Conservation (phyloP, 2,113 vertebrate genomes). For the Clarias gariepinus region DNA sequence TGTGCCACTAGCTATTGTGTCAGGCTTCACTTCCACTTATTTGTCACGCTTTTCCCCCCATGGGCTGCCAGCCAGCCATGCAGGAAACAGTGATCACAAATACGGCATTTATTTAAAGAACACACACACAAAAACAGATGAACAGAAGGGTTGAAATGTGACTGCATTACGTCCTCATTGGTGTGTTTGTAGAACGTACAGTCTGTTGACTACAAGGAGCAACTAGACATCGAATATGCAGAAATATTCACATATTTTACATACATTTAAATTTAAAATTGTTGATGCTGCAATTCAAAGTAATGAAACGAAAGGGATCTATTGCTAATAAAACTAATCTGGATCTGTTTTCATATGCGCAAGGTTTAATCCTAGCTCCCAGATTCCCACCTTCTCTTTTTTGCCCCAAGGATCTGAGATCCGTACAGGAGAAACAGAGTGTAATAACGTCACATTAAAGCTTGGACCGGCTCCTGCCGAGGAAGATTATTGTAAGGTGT, state of each 20-base stretch:
- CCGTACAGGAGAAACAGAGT: constrained; percentile 9
- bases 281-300: neutral
- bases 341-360: neutral
- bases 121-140: neutral
- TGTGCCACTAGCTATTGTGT: constrained; percentile 60
- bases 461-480: constrained; percentile 32
- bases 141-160: constrained; percentile 4
- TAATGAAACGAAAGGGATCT: neutral
- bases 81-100: constrained; percentile 64
- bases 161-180: neutral
- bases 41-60: constrained; percentile 61
- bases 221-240: neutral
- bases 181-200: neutral
- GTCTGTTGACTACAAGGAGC: neutral
- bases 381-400: neutral
- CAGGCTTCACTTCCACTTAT: constrained; percentile 65
- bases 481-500: constrained; percentile 56
- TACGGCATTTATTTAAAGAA: constrained; percentile 45
- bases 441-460: constrained; percentile 48
- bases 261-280: too few species aligned
- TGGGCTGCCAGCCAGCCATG: constrained; percentile 60
- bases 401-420: neutral
- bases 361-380: neutral
- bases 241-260: neutral
- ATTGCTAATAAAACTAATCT: neutral